A percentile compares a stretch with the other conserved stretches of the same genome.
These are phyloP conservation scores for Calycopis cecrops DNA, from an alignment of 1,140 invertebrate species.

Conservation along the genomic window DNA sequence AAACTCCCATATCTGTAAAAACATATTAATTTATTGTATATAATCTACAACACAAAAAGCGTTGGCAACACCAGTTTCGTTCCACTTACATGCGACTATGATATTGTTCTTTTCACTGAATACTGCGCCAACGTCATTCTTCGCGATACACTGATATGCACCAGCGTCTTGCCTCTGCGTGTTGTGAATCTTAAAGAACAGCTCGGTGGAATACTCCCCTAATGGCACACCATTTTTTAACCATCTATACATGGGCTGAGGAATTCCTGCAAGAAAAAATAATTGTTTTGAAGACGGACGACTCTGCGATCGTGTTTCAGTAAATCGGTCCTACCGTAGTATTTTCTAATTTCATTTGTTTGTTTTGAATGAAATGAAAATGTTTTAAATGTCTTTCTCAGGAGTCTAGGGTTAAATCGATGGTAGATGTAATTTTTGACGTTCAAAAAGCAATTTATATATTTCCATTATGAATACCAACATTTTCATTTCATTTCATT, in stretches of 20 bases:
- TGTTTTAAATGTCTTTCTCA: too few species aligned
- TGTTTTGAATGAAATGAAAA: too few species aligned
- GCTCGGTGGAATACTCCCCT: conserved; percentile 83
- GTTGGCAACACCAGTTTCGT: background rate
- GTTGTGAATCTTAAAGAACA: conserved; percentile 88
- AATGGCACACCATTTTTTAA: conserved; percentile 87
- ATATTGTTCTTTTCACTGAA: conserved; percentile 91
- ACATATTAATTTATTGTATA: conserved; percentile 3
- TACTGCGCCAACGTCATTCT: conserved; percentile 92
- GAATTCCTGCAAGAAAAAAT: conserved; percentile 81
- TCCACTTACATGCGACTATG: conserved; percentile 90
- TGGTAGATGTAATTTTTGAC: too few species aligned
- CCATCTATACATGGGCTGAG: conserved; percentile 92
- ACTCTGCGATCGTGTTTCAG: too few species aligned
- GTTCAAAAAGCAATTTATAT: too few species aligned
- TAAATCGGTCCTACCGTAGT: too few species aligned
- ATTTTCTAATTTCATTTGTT: too few species aligned
- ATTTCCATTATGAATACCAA: too few species aligned
- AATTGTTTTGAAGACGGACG: too few species aligned
- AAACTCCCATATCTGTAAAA: conserved; percentile 87
- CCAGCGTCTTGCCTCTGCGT: conserved; percentile 87
- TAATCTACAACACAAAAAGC: too few species aligned
- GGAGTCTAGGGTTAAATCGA: too few species aligned
- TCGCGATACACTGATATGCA: conserved; percentile 92
- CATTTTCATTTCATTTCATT: too few species aligned